These are phyloP conservation scores for Epirrita christyi DNA, from an alignment of 2,888 invertebrate species.

Conservation along the genomic window DNA sequence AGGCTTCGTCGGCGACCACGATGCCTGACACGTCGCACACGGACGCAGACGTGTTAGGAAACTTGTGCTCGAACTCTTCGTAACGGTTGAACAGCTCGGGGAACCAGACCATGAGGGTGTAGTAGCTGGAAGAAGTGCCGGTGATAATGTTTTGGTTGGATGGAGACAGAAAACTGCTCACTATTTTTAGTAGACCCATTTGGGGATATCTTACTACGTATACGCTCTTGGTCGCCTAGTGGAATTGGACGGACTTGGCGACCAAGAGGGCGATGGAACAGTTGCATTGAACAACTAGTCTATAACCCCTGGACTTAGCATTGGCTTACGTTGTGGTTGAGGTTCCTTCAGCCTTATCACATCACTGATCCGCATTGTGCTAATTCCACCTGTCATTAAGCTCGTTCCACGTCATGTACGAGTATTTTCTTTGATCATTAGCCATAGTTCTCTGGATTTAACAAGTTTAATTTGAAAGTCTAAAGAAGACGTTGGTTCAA, in stretches of 20 bases:
- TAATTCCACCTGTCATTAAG: no score
- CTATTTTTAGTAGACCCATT: no score
- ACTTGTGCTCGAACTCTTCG: constrained; percentile 88
- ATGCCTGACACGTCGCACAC: constrained; percentile 91
- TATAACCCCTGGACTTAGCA: neutral
- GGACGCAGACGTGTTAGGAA: constrained; percentile 88
- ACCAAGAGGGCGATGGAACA: no score
- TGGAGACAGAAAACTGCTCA: neutral
- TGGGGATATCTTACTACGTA: no score
- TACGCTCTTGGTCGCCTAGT: no score
- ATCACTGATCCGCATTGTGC: neutral
- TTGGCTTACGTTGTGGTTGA: neutral
- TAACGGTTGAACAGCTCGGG: constrained; percentile 94
- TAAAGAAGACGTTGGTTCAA: neutral
- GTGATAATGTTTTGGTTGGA: neutral
- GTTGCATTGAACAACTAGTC: neutral
- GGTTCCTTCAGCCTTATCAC: neutral
- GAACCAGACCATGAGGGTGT: constrained; percentile 96
- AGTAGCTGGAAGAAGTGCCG: constrained; percentile 87
- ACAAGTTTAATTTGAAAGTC: neutral
- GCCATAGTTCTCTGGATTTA: no score
- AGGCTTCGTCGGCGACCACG: constrained; percentile 75
- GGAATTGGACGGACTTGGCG: no score
- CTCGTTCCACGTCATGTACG: no score
- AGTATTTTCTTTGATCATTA: no score